These are phyloP conservation scores for Petrolisthes manimaculis DNA, from an alignment of 2,888 invertebrate species.

Conservation along the genomic window DNA sequence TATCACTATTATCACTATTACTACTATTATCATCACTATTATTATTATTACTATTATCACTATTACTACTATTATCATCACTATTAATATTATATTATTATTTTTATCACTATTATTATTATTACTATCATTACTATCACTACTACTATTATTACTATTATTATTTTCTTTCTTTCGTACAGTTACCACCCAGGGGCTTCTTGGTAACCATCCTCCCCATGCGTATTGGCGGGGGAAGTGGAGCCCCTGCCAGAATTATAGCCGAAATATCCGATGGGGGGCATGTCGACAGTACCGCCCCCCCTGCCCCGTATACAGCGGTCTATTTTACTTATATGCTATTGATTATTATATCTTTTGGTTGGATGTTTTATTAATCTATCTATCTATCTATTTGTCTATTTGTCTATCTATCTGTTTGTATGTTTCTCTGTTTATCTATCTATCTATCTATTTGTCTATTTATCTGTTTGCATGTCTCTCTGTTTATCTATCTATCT, in stretches of 20 bases:
- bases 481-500: no score
- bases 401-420: no score
- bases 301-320: neutral
- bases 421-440: no score
- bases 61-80: neutral
- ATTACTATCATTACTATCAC: neutral
- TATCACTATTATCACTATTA: no score
- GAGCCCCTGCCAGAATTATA: slow-evolving; percentile 29
- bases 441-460: no score
- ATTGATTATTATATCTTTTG: no score
- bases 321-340: neutral
- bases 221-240: slow-evolving; percentile 33
- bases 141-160: neutral
- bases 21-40: no score
- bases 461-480: no score
- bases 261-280: neutral
- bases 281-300: neutral
- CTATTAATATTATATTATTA: neutral
- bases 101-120: neutral
- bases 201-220: slow-evolving; percentile 25
- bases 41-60: no score
- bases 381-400: no score
- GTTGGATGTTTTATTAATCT: no score
- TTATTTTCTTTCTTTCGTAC: neutral
- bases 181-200: slow-evolving; percentile 15